Conservation (phyloP, 2,113 vertebrate species). For the Hepsetus odoe region DNA sequence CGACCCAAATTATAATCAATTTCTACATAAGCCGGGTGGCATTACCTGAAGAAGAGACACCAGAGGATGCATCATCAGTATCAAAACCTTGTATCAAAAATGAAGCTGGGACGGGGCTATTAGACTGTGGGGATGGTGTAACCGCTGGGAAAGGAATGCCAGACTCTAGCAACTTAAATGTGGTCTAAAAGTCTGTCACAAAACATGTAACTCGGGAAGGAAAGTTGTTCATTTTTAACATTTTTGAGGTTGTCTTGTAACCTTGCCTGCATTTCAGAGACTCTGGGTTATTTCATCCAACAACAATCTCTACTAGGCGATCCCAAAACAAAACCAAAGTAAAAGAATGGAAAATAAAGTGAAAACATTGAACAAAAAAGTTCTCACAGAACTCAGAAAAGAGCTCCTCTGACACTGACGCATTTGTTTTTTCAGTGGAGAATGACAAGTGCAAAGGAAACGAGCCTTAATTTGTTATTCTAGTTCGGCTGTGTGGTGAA, state of each 20-base stretch:
- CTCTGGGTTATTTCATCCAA: not conserved
- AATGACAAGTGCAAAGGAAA: not conserved
- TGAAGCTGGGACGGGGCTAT: not conserved
- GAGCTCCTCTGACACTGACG: not conserved
- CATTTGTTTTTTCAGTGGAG: not conserved
- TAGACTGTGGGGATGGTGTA: not conserved
- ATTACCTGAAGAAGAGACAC: not conserved
- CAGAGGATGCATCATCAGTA: not conserved
- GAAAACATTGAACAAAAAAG: not conserved
- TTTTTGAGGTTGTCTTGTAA: not conserved
- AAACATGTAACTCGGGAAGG: not conserved
- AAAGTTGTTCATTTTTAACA: not conserved
- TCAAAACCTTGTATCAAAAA: too few relatives aligned
- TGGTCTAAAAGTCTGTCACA: not conserved
- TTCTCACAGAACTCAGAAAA: too few relatives aligned
- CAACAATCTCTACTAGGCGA: not conserved
- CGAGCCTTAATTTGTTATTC: not conserved
- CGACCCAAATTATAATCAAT: slow-evolving; percentile 29
- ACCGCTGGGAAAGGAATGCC: not conserved
- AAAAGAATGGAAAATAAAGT: too few relatives aligned
- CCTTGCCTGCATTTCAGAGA: not conserved
- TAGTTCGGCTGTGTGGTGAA: not conserved
- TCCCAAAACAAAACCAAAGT: not conserved
- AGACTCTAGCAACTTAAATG: not conserved
- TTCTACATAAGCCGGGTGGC: slow-evolving; percentile 19